phyloP scores from a whole-genome alignment of 2,888 invertebrate genomes.

The Lepidochrysops patricia region DNA sequence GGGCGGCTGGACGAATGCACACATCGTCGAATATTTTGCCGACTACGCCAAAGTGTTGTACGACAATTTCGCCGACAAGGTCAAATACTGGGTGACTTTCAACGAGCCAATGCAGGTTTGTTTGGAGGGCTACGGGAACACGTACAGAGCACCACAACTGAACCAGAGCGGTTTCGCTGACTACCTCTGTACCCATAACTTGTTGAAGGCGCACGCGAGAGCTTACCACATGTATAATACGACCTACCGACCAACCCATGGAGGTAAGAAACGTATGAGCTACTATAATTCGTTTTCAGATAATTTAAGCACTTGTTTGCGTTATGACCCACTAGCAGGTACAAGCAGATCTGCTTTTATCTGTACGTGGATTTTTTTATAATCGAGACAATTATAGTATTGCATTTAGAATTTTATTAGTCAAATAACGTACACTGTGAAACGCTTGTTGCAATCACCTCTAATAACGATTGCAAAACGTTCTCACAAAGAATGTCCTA shows the following conservation, averaged over 20 bases:
- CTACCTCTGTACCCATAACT: slow-evolving; percentile 81
- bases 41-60: slow-evolving; percentile 78
- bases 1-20: slow-evolving; percentile 80
- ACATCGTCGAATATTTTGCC: slow-evolving; percentile 77
- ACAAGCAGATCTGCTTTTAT: no score
- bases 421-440: neutral
- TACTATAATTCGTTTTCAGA: neutral
- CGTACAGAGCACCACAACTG: slow-evolving; percentile 74
- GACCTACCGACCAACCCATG: slow-evolving; percentile 69
- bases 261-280: slow-evolving; percentile 52
- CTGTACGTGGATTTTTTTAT: no score
- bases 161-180: slow-evolving; percentile 76
- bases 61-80: slow-evolving; percentile 76
- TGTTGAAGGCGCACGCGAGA: slow-evolving; percentile 82
- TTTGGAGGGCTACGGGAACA: slow-evolving; percentile 72
- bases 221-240: slow-evolving; percentile 78
- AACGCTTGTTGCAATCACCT: neutral
- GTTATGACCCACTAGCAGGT: no score
- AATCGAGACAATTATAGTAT: neutral
- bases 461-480: slow-evolving; percentile 1
- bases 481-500: neutral
- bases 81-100: slow-evolving; percentile 84
- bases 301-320: neutral
- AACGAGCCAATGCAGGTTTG: slow-evolving; percentile 81
- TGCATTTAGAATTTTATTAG: neutral